Evolutionary conservation across 2,888 invertebrate genomes (phyloP).

Genomic region (Cartodere bifasciata): DNA sequence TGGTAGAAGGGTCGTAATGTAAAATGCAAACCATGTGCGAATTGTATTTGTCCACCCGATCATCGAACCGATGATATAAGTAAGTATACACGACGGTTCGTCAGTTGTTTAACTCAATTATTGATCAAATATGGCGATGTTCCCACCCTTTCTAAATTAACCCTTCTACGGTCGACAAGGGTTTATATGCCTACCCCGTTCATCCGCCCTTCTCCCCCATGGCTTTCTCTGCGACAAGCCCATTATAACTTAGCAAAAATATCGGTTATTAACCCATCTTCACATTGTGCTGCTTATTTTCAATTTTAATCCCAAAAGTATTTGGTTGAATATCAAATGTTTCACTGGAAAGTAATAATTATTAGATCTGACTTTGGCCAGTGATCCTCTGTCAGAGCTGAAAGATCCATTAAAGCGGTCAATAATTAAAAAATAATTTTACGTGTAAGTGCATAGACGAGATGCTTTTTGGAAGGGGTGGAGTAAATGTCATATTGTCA

Average conservation of each 20-base stretch:
- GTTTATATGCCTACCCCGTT: constrained; percentile 35
- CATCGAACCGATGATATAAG: constrained; percentile 29
- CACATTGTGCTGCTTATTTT: no score
- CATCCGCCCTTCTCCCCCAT: constrained; percentile 25
- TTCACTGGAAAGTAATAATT: no score
- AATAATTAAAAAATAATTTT: no score
- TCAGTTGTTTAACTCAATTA: constrained; percentile 38
- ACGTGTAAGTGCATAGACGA: constrained; percentile 1
- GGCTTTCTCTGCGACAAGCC: constrained; percentile 33
- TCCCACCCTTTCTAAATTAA: constrained; percentile 35
- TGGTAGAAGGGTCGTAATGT: no score
- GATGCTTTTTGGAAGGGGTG: constrained; percentile 1
- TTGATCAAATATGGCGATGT: constrained; percentile 38
- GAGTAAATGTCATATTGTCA: no score
- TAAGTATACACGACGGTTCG: constrained; percentile 34
- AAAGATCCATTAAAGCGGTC: no score
- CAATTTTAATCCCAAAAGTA: no score
- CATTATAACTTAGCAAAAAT: constrained; percentile 29
- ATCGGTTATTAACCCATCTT: no score
- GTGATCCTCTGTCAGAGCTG: no score
- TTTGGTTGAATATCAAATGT: no score
- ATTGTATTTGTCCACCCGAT: constrained; percentile 14
- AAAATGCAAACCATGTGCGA: no score
- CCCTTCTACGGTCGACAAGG: constrained; percentile 36
- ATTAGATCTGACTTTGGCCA: no score